phyloP scores from a whole-genome alignment of 2,797 vertebrate species.

The Lates japonicus region DNA sequence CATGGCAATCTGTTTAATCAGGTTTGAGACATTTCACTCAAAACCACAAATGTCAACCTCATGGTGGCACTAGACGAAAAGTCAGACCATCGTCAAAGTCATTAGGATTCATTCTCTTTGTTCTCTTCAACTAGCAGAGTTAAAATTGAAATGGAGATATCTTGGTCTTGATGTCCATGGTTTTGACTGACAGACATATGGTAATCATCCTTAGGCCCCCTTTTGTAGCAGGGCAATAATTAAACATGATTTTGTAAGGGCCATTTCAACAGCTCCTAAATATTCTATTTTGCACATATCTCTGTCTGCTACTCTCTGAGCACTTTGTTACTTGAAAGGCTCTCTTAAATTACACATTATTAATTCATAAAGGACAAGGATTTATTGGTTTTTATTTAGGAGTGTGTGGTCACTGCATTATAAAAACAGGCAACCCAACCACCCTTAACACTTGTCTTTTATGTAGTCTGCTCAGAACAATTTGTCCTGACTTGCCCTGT shows the following conservation, averaged over 20 bases:
- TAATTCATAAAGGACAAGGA: constrained; percentile 53
- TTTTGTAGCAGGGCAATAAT: neutral
- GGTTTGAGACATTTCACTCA: no score
- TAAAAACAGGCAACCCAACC: constrained; percentile 28
- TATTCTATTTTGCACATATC: constrained; percentile 3
- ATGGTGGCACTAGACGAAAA: no score
- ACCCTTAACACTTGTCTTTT: constrained; percentile 26
- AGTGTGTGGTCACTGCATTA: constrained; percentile 35
- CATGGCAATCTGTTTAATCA: no score
- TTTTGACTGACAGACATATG: neutral
- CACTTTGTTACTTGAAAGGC: constrained; percentile 20
- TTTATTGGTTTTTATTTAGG: constrained; percentile 44
- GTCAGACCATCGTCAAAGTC: no score
- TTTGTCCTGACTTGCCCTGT: constrained; percentile 40
- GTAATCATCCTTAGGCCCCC: neutral
- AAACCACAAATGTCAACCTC: no score
- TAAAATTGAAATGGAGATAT: neutral
- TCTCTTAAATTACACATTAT: constrained; percentile 40
- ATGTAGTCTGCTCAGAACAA: constrained; percentile 13
- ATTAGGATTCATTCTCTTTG: no score
- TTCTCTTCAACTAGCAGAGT: no score
- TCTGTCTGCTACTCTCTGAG: constrained; percentile 12
- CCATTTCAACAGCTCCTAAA: neutral
- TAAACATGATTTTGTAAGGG: constrained; percentile 1
- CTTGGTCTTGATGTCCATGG: neutral